Conservation (phyloP, 1,140 invertebrate genomes). For the Linepithema humile region DNA sequence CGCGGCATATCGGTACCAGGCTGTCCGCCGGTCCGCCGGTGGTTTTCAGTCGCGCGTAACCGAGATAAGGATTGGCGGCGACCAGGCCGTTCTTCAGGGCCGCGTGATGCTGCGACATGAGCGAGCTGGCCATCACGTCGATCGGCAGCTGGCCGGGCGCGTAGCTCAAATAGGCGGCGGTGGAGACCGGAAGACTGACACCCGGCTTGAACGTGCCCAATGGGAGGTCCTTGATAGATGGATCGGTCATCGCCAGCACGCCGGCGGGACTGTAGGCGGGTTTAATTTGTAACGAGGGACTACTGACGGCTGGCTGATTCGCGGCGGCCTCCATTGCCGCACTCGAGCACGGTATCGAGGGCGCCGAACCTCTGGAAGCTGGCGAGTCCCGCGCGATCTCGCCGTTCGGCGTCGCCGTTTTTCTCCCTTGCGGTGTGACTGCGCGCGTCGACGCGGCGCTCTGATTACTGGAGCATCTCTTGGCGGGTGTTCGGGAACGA, state of each 20-base stretch:
- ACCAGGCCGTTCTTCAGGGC: constrained; percentile 87
- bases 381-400: constrained; percentile 81
- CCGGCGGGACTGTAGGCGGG: constrained; percentile 78
- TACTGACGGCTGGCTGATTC: constrained; percentile 68
- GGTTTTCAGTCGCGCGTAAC: constrained; percentile 90
- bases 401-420: constrained; percentile 82
- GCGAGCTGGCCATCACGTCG: constrained; percentile 89
- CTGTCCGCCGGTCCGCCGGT: constrained; percentile 82
- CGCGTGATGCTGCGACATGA: constrained; percentile 89
- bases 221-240: constrained; percentile 87
- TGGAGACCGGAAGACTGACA: constrained; percentile 84
- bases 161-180: constrained; percentile 85
- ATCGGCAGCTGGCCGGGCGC: constrained; percentile 86
- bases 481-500: constrained; percentile 80
- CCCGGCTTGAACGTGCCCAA: constrained; percentile 88
- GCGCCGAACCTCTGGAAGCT: constrained; percentile 77
- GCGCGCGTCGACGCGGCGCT: constrained; percentile 86
- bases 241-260: constrained; percentile 83
- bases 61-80: constrained; percentile 88
- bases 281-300: constrained; percentile 85
- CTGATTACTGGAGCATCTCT: constrained; percentile 87
- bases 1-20: constrained; percentile 91
- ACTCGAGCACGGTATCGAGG: constrained; percentile 31
- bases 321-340: constrained; percentile 36
- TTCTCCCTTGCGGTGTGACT: constrained; percentile 86